phyloP scores from a whole-genome alignment of 2,797 vertebrate species.

The Nasua narica region DNA sequence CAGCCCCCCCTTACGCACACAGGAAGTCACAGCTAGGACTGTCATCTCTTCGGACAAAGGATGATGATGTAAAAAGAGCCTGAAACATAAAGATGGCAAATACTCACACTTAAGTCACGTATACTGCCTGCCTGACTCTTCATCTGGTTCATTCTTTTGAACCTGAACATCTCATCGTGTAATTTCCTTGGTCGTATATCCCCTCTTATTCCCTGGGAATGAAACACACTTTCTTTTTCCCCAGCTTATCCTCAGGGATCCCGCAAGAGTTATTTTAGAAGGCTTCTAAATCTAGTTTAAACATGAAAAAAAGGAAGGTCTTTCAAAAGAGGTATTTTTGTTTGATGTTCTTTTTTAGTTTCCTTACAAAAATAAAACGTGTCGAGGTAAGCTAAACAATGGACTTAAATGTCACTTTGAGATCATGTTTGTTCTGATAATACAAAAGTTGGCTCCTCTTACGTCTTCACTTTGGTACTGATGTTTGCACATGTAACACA shows the following conservation, averaged over 20 bases:
- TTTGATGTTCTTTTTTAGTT: background rate
- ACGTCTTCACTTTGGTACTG: background rate
- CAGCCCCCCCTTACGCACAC: background rate
- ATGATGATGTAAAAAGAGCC: background rate
- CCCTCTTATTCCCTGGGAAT: background rate
- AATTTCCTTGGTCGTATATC: background rate
- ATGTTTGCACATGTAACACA: background rate
- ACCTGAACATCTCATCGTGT: background rate
- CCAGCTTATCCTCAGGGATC: background rate
- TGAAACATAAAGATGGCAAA: background rate
- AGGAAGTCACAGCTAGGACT: constrained; percentile 41
- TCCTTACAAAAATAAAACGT: background rate
- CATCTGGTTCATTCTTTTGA: background rate
- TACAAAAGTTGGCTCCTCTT: background rate
- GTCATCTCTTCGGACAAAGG: constrained; percentile 56
- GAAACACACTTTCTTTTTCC: background rate
- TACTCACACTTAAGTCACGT: background rate
- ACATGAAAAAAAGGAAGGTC: background rate
- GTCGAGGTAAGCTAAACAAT: background rate
- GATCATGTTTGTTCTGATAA: background rate
- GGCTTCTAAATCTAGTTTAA: background rate
- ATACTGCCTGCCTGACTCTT: background rate
- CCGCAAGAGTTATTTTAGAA: background rate
- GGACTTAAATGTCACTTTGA: background rate
- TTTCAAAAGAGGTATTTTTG: background rate